phyloP scores from a whole-genome alignment of 1,140 invertebrate species.

The Brachionus rubens region DNA sequence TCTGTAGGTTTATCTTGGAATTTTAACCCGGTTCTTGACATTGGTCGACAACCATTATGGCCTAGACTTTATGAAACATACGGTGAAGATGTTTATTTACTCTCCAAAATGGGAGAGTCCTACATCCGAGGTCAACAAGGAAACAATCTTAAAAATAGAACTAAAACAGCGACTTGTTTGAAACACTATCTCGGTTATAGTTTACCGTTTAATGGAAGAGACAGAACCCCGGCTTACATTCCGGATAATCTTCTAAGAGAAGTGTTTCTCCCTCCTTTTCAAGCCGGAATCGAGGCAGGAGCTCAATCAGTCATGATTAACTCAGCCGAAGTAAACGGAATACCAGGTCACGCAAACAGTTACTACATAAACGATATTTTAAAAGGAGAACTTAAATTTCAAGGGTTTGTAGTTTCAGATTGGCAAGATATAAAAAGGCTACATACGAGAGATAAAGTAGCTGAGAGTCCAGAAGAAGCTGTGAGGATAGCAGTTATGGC shows the following conservation, averaged over 20 bases:
- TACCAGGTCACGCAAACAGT: constrained; percentile 25
- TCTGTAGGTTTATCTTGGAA: constrained; percentile 21
- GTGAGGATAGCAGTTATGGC: constrained; percentile 12
- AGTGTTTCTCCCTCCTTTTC: constrained; percentile 25
- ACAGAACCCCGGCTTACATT: constrained; percentile 13
- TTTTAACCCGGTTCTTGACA: constrained; percentile 20
- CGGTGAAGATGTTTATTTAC: constrained; percentile 26
- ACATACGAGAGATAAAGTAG: background rate
- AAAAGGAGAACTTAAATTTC: constrained; percentile 4
- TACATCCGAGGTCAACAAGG: background rate
- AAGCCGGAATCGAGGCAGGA: background rate
- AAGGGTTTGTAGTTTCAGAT: constrained; percentile 25
- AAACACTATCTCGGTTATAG: constrained; percentile 21
- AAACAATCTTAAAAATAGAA: background rate
- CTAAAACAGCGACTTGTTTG: background rate
- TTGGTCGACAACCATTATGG: background rate
- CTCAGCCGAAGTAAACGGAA: constrained; percentile 19
- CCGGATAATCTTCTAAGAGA: background rate
- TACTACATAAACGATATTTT: constrained; percentile 17
- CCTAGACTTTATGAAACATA: constrained; percentile 14
- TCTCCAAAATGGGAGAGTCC: background rate
- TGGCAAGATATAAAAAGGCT: constrained; percentile 15
- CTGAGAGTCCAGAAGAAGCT: constrained; percentile 24
- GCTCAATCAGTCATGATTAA: constrained; percentile 12
- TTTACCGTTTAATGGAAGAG: background rate